A percentile compares a stretch with the other conserved stretches of the same genome.
These are phyloP conservation scores for Tribolium freemani DNA, from an alignment of 2,888 invertebrate species.

Conservation along the genomic window DNA sequence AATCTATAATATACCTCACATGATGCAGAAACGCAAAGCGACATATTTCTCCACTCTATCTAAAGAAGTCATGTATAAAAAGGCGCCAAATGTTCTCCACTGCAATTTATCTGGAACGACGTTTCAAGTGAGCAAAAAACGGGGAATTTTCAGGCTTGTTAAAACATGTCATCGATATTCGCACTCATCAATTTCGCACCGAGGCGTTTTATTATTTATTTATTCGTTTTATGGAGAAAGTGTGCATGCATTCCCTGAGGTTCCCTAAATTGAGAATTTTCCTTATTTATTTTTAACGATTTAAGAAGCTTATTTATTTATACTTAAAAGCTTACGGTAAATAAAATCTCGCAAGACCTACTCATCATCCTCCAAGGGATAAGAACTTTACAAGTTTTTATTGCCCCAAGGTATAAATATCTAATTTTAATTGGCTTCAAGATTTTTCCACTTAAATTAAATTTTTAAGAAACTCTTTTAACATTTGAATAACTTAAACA, in stretches of 20 bases:
- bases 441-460: neutral
- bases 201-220: constrained; percentile 6
- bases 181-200: constrained; percentile 27
- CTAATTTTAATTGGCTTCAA: neutral
- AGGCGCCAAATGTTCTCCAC: constrained; percentile 28
- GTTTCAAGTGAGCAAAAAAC: constrained; percentile 24
- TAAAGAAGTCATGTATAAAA: constrained; percentile 40
- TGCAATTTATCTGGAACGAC: constrained; percentile 39
- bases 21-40: constrained; percentile 34
- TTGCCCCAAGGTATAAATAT: neutral
- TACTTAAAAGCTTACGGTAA: constrained; percentile 1
- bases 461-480: neutral
- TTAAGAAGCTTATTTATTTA: neutral
- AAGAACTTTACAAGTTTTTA: neutral
- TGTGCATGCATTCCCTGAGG: too few relatives aligned
- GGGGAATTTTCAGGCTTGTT: constrained; percentile 28
- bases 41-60: constrained; percentile 43
- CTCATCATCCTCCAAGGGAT: neutral
- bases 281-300: neutral
- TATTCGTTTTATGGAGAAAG: neutral
- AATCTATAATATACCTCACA: constrained; percentile 37
- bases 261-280: neutral
- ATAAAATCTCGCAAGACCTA: neutral
- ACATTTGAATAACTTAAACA: neutral
- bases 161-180: constrained; percentile 30